phyloP scores from a whole-genome alignment of 1,140 invertebrate species.

The Antheraea mylitta region DNA sequence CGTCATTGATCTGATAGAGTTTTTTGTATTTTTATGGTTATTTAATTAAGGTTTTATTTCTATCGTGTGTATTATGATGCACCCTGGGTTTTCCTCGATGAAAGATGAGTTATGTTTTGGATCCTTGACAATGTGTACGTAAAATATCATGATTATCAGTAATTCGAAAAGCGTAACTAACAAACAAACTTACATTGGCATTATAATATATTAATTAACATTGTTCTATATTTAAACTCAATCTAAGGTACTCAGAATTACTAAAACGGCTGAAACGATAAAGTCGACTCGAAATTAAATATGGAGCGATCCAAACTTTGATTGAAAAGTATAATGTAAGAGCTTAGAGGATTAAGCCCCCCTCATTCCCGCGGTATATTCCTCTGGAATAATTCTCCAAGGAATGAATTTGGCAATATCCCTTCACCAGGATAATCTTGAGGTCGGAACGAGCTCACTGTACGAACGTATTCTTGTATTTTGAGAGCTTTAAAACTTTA shows the following conservation, averaged over 20 bases:
- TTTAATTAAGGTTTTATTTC: no score
- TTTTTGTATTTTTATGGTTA: no score
- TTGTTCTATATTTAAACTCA: not conserved
- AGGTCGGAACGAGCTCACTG: not conserved
- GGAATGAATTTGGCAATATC: conserved; percentile 16
- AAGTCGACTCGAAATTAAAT: not conserved
- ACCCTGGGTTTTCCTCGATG: no score
- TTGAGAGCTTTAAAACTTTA: no score
- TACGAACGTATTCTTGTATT: not conserved
- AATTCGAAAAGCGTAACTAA: no score
- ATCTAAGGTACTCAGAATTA: not conserved
- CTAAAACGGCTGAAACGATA: not conserved
- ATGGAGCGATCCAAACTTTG: not conserved
- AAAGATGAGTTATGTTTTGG: no score
- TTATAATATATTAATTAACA: no score
- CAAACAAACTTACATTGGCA: no score
- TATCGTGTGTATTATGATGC: no score
- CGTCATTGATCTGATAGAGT: no score
- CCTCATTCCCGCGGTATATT: conserved; percentile 11
- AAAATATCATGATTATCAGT: no score
- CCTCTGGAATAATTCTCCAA: conserved; percentile 10
- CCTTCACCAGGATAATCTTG: conserved; percentile 21
- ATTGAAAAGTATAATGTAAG: not conserved
- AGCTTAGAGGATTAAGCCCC: conserved; percentile 3
- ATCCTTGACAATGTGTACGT: no score